Conservation (phyloP, 2,113 vertebrate genomes). For the Xenus cinereus region DNA sequence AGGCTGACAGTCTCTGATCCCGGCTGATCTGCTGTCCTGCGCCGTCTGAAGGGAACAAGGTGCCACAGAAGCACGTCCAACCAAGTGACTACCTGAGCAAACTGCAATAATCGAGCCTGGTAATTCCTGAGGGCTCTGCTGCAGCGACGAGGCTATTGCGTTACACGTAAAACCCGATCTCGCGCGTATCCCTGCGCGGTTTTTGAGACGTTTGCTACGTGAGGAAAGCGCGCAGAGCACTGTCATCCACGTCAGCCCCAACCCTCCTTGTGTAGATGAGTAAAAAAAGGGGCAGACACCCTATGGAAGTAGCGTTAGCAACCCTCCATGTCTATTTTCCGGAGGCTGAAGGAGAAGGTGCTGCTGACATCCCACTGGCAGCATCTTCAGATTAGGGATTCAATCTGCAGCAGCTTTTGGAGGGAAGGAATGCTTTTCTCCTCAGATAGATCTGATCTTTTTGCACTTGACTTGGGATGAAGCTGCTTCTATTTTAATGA, state of each 20-base stretch:
- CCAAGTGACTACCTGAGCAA: background rate
- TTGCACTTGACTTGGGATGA: background rate
- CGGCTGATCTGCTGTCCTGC: constrained; percentile 14
- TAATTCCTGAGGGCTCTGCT: background rate
- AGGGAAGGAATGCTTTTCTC: background rate
- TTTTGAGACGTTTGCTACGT: background rate
- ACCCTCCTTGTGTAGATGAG: background rate
- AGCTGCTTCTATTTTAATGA: background rate
- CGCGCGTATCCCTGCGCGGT: background rate
- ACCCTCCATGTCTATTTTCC: background rate
- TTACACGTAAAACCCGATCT: background rate
- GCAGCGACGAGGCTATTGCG: background rate
- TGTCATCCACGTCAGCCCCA: background rate
- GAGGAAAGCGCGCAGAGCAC: background rate
- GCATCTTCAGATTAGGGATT: constrained; percentile 1
- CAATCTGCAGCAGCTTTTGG: background rate
- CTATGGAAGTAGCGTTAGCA: background rate
- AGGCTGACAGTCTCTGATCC: constrained; percentile 31
- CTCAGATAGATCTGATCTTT: background rate
- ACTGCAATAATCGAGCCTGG: background rate
- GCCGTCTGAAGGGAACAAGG: background rate
- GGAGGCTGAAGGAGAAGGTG: background rate
- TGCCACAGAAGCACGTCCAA: background rate
- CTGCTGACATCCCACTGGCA: background rate
- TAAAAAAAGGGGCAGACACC: background rate